Evolutionary conservation across 2,888 invertebrate genomes (phyloP), one percentile per base, ranked within the genome.

Genomic region (Tipula unca): DNA sequence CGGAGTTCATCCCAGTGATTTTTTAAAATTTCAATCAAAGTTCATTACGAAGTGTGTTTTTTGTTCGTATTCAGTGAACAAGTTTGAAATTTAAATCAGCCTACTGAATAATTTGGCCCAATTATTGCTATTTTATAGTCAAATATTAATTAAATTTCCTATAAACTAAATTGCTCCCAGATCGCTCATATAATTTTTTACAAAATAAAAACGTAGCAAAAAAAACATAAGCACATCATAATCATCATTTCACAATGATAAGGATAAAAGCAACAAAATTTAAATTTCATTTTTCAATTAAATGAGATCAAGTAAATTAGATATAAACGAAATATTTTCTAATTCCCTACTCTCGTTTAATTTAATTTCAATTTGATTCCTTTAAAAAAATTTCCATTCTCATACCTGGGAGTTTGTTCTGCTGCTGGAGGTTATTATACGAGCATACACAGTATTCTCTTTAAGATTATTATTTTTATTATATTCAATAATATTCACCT

Each of bases 281-380:
- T 69, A 69, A 69, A 69, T 69, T 69, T 25, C 25, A 25, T 13
- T 25, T 69, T 69, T 69, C 69, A 69, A 69, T 69, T 69, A 69
- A 20, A 69, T 69, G 69, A 69, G 69, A 69, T 69, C 69, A 69
- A 69, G 69, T 69, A 69, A 69, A 69, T 69, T 69, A 69, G 69
- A 69, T 69, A 69, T 25, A 10, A 69, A 69, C 10, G 69, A 69
- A 69, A 69, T 25, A 69, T 69, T 69, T 69, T 69, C 69, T 69
- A 69, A 69, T 69, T 69, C 69, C 69, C 69, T 69, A 69, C 25
- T 69, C 69, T 69, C 69, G 69, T 69, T 69, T 69, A 10, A 69
- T 69, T 69, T 69, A 69, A 69, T 69, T 69, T 69, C 25, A 69
- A 69, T 25, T 69, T 69, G 69, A 69, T 69, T 69, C 69, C 25